These are phyloP conservation scores for Thripadectes ignobilis DNA, from an alignment of 2,797 vertebrate species.

Conservation along the genomic window DNA sequence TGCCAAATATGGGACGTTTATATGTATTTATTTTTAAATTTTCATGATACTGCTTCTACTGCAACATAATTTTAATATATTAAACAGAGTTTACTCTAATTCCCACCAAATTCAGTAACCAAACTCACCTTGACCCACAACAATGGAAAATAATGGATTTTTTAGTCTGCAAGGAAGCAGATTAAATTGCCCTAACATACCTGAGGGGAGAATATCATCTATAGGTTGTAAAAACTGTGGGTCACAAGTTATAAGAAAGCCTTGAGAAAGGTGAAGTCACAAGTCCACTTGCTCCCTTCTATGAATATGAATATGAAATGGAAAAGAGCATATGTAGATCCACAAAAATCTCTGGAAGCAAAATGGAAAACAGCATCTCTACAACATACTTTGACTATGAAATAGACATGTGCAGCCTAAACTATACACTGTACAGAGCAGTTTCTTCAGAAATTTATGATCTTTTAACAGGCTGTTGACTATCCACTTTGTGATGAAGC, in stretches of 20 bases:
- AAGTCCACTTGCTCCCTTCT: background rate
- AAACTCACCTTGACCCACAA: background rate
- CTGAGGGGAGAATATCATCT: background rate
- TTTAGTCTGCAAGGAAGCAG: background rate
- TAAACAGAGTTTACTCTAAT: background rate
- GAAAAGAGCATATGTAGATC: background rate
- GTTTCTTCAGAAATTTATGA: background rate
- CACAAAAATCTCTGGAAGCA: background rate
- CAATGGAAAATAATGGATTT: background rate
- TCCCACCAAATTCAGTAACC: background rate
- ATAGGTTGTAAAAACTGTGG: background rate
- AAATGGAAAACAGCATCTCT: background rate
- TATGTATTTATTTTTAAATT: background rate
- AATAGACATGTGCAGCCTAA: background rate
- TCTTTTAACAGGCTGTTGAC: background rate
- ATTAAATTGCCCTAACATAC: background rate
- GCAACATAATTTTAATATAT: background rate
- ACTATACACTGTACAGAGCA: background rate
- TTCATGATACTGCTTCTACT: background rate
- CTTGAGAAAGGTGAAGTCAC: background rate
- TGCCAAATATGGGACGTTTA: background rate
- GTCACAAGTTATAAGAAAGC: background rate
- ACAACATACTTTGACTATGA: background rate
- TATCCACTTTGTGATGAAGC: background rate
- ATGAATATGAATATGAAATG: background rate